Conservation (phyloP, 2,113 vertebrate species). For the Sphaerodactylus townsendi region DNA sequence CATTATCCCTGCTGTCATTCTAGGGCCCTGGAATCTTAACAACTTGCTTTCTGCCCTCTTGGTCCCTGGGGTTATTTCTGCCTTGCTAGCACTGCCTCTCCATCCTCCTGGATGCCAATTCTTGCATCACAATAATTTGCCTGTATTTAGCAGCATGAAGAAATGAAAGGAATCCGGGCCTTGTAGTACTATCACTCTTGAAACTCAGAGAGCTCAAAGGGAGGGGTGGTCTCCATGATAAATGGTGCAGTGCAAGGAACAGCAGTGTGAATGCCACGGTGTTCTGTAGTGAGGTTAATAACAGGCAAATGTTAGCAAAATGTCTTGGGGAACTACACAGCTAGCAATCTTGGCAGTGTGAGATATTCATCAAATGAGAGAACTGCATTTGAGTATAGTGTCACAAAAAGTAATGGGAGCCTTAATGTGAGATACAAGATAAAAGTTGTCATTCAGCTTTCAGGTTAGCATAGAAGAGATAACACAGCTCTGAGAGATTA, state of each 20-base stretch:
- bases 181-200: conserved; percentile 41
- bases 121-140: neutral
- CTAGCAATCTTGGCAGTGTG: conserved; percentile 47
- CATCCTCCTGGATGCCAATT: neutral
- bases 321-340: conserved; percentile 40
- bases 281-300: conserved; percentile 60
- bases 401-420: conserved; percentile 56
- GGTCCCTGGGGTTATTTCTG: neutral
- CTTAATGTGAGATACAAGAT: conserved; percentile 49
- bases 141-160: conserved; percentile 37
- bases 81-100: neutral
- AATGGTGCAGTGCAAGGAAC: conserved; percentile 49
- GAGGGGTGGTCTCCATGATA: conserved; percentile 6
- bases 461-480: conserved; percentile 35
- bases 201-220: neutral
- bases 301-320: conserved; percentile 62
- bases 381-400: conserved; percentile 43
- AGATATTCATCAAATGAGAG: conserved; percentile 67
- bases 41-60: neutral
- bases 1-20: neutral
- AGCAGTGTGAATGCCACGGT: conserved; percentile 42
- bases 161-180: conserved; percentile 28
- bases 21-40: neutral
- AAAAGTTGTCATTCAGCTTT: conserved; percentile 45
- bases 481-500: neutral